These are phyloP conservation scores for Brenthis ino DNA, from an alignment of 2,888 invertebrate genomes.

Conservation along the genomic window DNA sequence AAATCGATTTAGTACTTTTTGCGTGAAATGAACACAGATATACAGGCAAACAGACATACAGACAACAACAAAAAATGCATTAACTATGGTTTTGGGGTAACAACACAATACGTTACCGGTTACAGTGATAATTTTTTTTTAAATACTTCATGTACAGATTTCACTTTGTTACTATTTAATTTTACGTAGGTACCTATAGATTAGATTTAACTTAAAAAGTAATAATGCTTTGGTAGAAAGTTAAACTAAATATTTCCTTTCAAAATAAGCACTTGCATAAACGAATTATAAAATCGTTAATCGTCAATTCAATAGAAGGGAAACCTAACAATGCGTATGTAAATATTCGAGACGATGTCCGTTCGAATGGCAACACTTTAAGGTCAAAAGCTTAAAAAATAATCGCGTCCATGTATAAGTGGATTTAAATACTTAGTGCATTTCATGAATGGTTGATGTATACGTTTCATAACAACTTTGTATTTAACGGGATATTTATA, in stretches of 20 bases:
- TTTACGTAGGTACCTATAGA: too few relatives aligned
- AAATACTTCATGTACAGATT: too few relatives aligned
- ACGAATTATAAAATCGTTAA: conserved; percentile 17
- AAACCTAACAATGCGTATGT: conserved; percentile 17
- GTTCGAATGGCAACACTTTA: conserved; percentile 12
- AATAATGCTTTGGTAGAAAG: too few relatives aligned
- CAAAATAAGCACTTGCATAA: not conserved
- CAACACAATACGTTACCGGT: too few relatives aligned
- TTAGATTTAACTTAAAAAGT: too few relatives aligned
- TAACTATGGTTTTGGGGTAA: too few relatives aligned
- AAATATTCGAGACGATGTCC: conserved; percentile 26
- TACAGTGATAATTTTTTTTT: too few relatives aligned
- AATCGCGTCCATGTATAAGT: not conserved
- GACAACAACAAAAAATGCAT: too few relatives aligned
- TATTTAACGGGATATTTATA: not conserved
- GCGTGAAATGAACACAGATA: too few relatives aligned
- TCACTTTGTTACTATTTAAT: too few relatives aligned
- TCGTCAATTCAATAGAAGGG: conserved; percentile 10
- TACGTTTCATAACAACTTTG: not conserved
- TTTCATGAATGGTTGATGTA: conserved; percentile 3
- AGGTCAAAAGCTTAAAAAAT: conserved; percentile 17
- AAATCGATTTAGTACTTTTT: too few relatives aligned
- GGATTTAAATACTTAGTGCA: not conserved
- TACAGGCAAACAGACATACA: too few relatives aligned
- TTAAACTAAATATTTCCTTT: not conserved